These are phyloP conservation scores for Clarias laeviceps DNA, from an alignment of 2,797 vertebrate genomes.

Conservation along the genomic window DNA sequence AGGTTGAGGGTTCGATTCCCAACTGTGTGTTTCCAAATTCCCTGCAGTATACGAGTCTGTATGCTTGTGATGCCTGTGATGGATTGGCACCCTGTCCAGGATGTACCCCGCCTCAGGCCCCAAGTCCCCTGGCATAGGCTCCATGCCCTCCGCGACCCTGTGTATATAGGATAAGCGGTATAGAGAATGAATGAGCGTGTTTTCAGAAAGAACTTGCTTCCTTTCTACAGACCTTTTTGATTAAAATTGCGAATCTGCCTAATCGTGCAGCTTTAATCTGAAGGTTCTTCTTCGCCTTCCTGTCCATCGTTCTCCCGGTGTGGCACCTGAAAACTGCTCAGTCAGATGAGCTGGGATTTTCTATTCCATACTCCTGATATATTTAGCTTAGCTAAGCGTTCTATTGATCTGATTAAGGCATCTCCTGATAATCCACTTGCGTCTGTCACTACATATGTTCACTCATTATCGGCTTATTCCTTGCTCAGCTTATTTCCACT, in stretches of 20 bases:
- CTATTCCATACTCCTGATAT: neutral
- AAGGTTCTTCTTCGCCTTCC: neutral
- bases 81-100: too few relatives aligned
- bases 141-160: too few relatives aligned
- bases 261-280: neutral
- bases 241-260: neutral
- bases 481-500: neutral
- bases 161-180: too few relatives aligned
- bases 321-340: neutral
- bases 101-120: too few relatives aligned
- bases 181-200: too few relatives aligned
- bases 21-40: too few relatives aligned
- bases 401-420: conserved; percentile 8
- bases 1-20: too few relatives aligned
- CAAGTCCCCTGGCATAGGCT: too few relatives aligned
- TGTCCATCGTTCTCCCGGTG: neutral
- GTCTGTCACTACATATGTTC: conserved; percentile 4
- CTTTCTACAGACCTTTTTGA: neutral
- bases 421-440: neutral
- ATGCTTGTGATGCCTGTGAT: too few relatives aligned
- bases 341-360: conserved; percentile 11
- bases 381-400: neutral
- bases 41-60: too few relatives aligned
- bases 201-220: neutral
- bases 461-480: neutral